Base-by-base conservation (phyloP, 2,888 invertebrate genomes). In the Drosophila ezoana region DNA sequence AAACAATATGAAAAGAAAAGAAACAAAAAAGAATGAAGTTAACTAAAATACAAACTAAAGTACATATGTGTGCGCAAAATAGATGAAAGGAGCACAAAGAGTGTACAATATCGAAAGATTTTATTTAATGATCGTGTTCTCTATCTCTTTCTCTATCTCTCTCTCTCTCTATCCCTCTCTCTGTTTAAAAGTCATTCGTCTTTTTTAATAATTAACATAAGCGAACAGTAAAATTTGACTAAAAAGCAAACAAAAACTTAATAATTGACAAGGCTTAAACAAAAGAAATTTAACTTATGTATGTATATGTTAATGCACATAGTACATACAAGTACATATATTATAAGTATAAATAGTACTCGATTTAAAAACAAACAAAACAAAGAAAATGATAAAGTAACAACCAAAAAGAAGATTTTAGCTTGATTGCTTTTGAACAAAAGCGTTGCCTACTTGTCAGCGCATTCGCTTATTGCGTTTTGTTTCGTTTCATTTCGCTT, bases 371-470 rank as follows among this genome's bases (percentile, higher is more conserved):
- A 23, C 23, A 47, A 64, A 59, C 20, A 35, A 59, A 60, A 60
- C 8, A 49, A 40, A 65, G 58, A 60, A 61, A 61, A 28, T 28
- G 28, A 8, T 6, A 28, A 8, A 28, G 28, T 8, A 8, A 40
- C 43, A 35, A 47, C 16, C 8, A 53, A 59, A 52, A n/a, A 57
- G 66, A 72, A 45, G 38, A 32, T 59, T 65, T 43, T 45, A 33
- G 72, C 68, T 67, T 74, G 66, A 69, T 67, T 78, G 80, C 81
- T 81, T 67, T 18, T 40, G 48, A 54, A 74, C 14, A 41, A 53
- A 51, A 72, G 61, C 64, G 72, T 76, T 80, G 77, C 79, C 77
- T 80, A 79, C 59, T 59, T 81, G 79, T 67, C 51, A 48, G 79
- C 40, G 81, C 72, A 65, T 75, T 81, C 47, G 78, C 79, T 69